Evolutionary conservation across 2,888 invertebrate species (phyloP), one percentile per base, ranked within the genome.

Genomic region (Brachynemurus nebulosus): DNA sequence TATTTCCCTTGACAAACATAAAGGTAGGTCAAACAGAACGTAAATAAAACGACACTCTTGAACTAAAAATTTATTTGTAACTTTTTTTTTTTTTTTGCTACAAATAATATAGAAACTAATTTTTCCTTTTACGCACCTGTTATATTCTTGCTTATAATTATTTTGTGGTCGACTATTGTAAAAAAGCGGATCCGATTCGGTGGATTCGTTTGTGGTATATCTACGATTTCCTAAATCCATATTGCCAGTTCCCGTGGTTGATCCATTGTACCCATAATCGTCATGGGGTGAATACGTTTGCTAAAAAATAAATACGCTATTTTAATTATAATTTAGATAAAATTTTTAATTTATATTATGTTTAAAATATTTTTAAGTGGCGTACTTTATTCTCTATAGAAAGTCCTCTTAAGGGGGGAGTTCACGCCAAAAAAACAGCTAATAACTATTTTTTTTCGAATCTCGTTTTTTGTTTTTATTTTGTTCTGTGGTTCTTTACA

Each of bases 111-210:
- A n/a, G n/a, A n/a, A n/a, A n/a, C n/a, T n/a, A n/a, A n/a, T 33
- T 9, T 33, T 33, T 6, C 9, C 16, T 33, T 4, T 12, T 17
- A 30, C 52, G 56, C 60, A 71, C 73, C 72, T 69, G 44, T 62
- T 56, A 54, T 68, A 66, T 47, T 67, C 64, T 54, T 71, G 76
- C 68, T 76, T 77, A 62, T 75, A 75, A 55, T 71, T 71, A 55
- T 74, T 76, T 59, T 77, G 74, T 45, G 90, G 90, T 63, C 88
- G 75, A 65, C 89, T 89, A 67, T 90, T 90, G 67, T 90, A 91
- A 63, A 80, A 90, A 53, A 91, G 71, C 38, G 82, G 81, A 62
- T 82, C 81, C 58, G 75, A 74, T 63, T 73, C 71, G 50, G 65
- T 61, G 55, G 57, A 60, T 45, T 66, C 65, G 27, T 37, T 37